A percentile compares a stretch with the other conserved stretches of the same genome.
These are phyloP conservation scores for Poecilus cupreus DNA, from an alignment of 2,888 invertebrate genomes.

Conservation along the genomic window DNA sequence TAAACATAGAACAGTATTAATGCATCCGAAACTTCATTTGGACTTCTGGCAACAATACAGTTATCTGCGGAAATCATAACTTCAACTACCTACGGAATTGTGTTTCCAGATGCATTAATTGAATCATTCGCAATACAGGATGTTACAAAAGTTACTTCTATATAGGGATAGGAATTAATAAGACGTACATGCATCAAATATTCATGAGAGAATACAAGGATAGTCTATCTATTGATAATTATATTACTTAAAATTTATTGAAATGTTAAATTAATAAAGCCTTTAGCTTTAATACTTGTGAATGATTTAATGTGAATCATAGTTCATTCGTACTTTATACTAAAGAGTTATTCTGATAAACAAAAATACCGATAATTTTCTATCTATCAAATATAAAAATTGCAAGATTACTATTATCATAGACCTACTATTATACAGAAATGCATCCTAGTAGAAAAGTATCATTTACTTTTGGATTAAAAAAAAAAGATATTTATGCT, in stretches of 20 bases:
- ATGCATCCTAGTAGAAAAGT: not conserved
- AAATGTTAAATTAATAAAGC: no score
- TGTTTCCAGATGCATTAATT: not conserved
- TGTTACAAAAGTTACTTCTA: not conserved
- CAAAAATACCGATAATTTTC: not conserved
- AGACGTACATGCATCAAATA: not conserved
- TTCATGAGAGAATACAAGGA: not conserved
- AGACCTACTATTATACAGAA: not conserved
- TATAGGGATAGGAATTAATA: not conserved
- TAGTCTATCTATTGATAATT: no score
- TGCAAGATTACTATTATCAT: not conserved
- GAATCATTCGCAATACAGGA: slow-evolving; percentile 18
- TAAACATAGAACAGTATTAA: slow-evolving; percentile 47
- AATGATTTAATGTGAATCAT: no score
- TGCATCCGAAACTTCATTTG: slow-evolving; percentile 42
- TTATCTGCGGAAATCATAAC: slow-evolving; percentile 26
- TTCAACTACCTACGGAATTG: slow-evolving; percentile 7
- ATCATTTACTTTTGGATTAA: not conserved
- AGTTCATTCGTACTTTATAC: not conserved
- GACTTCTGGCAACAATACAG: slow-evolving; percentile 23
- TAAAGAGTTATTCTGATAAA: not conserved
- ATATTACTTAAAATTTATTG: no score
- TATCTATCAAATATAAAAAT: not conserved
- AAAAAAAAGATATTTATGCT: not conserved
- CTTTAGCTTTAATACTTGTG: no score